Evolutionary conservation across 2,797 vertebrate genomes (phyloP), one percentile per base, ranked within the genome.

Genomic region (Sebastes taczanowskii): DNA sequence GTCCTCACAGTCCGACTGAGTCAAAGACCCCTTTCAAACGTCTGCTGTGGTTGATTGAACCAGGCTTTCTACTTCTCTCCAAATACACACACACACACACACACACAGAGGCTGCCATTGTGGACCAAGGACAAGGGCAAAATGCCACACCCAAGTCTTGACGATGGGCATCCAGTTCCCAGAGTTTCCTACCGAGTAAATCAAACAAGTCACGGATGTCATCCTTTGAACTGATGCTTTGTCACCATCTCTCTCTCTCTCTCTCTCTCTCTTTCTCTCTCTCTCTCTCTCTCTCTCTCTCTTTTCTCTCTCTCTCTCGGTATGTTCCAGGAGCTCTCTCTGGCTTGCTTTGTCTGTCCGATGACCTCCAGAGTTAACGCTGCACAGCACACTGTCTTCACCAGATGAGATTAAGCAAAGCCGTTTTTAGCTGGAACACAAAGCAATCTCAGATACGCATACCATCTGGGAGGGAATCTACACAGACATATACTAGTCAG

Each of bases 1-100:
- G 70, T 90, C 83, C 76, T 87, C 80, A 80, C 38, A 23, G 77
- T 62, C 59, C 42, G 9, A 68, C 27, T 42, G 53, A 66, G 77
- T 92, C 86, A 93, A 92, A 93, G 90, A 88, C 69, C 72, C 52
- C 85, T 92, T 93, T 93, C 73, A 92, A 78, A 38, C 1, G 72
- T 34, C 82, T 86, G 81, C 66, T 77, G 65, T 38, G 74, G 71
- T 80, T 81, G 76, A 84, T 16, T 90, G 80, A 85, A 77, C 68
- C 42, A 49, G 70, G 69, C 14, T 79, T 70, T 86, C 83, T 86
- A 64, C 86, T 77, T 74, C 53, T 72, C 11, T 60, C 35, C 32
- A 25, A 35, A 74, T 59, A 59, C 59, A 59, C 67, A 66, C 30
- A 77, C 60, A 66, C 30, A 76, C 60, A 78, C 66, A 71, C 76